Evolutionary conservation across 2,113 vertebrate genomes (phyloP).

Genomic region (Erythrocercus mccallii): DNA sequence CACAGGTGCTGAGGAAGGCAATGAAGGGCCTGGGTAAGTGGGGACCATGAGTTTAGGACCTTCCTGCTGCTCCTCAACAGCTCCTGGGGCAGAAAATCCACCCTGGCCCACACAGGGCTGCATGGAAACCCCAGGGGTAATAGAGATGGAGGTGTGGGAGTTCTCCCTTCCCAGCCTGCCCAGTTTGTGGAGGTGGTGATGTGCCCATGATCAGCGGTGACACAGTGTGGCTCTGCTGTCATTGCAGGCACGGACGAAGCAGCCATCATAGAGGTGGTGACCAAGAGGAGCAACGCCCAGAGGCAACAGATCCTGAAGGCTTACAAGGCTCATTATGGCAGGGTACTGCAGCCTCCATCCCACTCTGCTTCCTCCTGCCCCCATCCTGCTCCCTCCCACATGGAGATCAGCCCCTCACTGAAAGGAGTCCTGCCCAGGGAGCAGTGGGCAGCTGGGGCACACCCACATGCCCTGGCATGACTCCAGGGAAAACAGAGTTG

Average conservation of each 20-base stretch:
- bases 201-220: not conserved
- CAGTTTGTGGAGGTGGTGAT: accelerated
- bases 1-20: constrained; percentile 90
- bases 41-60: accelerated
- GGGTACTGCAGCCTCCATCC: constrained; percentile 68
- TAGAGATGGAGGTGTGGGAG: not conserved
- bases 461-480: not conserved
- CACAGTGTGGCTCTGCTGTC: not conserved
- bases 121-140: accelerated
- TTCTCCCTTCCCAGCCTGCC: not conserved
- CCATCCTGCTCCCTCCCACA: not conserved
- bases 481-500: not conserved
- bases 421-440: not conserved
- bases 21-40: constrained; percentile 94
- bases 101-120: accelerated
- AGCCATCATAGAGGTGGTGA: constrained; percentile 88
- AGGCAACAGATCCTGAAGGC: constrained; percentile 88
- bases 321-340: constrained; percentile 93
- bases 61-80: not conserved
- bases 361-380: not conserved
- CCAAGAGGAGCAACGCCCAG: constrained; percentile 85
- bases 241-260: constrained; percentile 88
- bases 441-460: not conserved
- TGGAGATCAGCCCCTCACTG: not conserved
- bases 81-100: not conserved